Percentiles rank a stretch among this genome's conserved stretches.
These are phyloP conservation scores for Timandra comae DNA, from an alignment of 2,888 invertebrate species.

Conservation along the genomic window DNA sequence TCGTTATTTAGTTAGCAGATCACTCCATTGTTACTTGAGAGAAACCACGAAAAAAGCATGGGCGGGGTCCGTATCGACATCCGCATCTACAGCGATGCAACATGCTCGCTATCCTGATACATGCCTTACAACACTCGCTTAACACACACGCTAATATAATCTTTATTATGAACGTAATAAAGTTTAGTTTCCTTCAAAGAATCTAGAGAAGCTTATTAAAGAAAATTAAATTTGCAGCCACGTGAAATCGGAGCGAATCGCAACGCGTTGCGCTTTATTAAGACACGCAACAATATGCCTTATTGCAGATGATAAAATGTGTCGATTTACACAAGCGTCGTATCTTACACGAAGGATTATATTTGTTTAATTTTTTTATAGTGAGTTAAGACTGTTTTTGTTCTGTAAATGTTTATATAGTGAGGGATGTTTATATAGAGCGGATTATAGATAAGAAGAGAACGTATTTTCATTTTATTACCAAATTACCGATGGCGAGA, in stretches of 20 bases:
- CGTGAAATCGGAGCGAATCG: constrained; percentile 64
- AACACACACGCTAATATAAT: constrained; percentile 22
- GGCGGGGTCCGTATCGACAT: constrained; percentile 65
- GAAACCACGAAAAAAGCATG: constrained; percentile 74
- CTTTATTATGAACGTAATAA: constrained; percentile 25
- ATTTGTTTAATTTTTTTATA: constrained; percentile 25
- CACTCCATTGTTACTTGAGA: constrained; percentile 71
- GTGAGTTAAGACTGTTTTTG: constrained; percentile 27
- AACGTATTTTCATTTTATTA: constrained; percentile 77
- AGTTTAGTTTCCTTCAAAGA: constrained; percentile 25
- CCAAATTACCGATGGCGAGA: constrained; percentile 76
- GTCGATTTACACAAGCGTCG: constrained; percentile 2
- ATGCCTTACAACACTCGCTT: constrained; percentile 57
- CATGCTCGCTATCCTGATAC: constrained; percentile 66
- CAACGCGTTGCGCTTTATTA: constrained; percentile 31
- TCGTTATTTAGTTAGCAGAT: constrained; percentile 75
- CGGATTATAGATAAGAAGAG: constrained; percentile 70
- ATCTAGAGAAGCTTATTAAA: constrained; percentile 60
- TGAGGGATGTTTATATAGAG: constrained; percentile 63
- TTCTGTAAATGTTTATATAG: constrained; percentile 61
- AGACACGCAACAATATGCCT: constrained; percentile 14
- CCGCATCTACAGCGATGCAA: constrained; percentile 67
- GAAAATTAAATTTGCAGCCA: constrained; percentile 74
- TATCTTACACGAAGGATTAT: constrained; percentile 7
- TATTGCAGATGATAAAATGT: constrained; percentile 7